A percentile compares a stretch with the other conserved stretches of the same genome.
phyloP scores from a whole-genome alignment of 1,140 invertebrate genomes.

The Thaumatotibia leucotreta region DNA sequence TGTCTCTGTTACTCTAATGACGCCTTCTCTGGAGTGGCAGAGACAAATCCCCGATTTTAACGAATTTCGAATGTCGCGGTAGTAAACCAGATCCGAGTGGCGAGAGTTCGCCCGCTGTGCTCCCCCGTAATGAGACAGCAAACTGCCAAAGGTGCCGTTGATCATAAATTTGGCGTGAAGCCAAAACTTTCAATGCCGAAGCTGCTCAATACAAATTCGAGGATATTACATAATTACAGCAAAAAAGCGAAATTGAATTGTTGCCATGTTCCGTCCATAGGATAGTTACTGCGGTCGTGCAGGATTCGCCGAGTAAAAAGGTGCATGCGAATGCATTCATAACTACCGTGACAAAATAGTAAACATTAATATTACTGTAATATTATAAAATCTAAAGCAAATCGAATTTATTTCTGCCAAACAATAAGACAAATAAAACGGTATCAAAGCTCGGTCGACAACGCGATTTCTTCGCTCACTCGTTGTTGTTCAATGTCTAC shows the following conservation, averaged over 20 bases:
- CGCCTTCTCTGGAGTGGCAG: too few species aligned
- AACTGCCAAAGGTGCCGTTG: slow-evolving; percentile 42
- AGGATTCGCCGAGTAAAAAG: slow-evolving; percentile 45
- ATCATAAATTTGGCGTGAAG: slow-evolving; percentile 48
- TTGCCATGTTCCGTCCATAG: slow-evolving; percentile 59
- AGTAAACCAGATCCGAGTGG: background rate
- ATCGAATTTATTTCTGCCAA: slow-evolving; percentile 19
- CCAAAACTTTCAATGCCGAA: slow-evolving; percentile 55
- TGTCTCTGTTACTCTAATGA: too few species aligned
- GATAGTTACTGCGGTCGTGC: slow-evolving; percentile 61
- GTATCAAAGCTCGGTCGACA: background rate
- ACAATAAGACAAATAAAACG: background rate
- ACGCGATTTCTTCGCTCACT: background rate
- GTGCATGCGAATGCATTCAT: slow-evolving; percentile 67
- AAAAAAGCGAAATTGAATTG: slow-evolving; percentile 75
- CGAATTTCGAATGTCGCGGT: too few species aligned
- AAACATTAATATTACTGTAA: slow-evolving; percentile 16
- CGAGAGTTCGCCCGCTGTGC: background rate
- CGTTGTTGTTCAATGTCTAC: slow-evolving; percentile 3
- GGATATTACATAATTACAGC: slow-evolving; percentile 52
- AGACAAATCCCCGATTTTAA: too few species aligned
- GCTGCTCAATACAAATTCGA: slow-evolving; percentile 55
- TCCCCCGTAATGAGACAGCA: slow-evolving; percentile 44
- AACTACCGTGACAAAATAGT: slow-evolving; percentile 55
- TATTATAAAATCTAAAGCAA: slow-evolving; percentile 36